Evolutionary conservation across 2,113 vertebrate genomes (phyloP).

Genomic region (Benitochromis conjunctus): DNA sequence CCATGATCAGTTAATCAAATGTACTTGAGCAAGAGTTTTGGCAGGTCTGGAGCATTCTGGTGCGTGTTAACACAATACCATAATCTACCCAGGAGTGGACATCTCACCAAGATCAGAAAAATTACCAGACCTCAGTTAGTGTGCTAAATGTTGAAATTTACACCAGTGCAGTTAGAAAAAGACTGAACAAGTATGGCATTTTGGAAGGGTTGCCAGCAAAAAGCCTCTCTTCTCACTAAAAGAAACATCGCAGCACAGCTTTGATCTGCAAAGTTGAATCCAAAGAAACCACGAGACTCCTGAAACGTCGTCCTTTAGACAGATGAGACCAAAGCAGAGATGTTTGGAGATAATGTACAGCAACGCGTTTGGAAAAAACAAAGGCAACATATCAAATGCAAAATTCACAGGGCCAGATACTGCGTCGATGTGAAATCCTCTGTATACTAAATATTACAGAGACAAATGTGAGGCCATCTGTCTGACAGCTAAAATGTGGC

Average conservation of each 20-base stretch:
- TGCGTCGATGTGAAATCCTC: background rate
- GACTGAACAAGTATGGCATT: background rate
- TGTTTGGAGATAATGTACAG: background rate
- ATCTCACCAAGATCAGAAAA: background rate
- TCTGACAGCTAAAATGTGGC: background rate
- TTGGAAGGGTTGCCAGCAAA: background rate
- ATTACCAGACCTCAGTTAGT: background rate
- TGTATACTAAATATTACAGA: background rate
- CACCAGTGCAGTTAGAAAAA: background rate
- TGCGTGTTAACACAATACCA: background rate
- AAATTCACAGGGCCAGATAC: background rate
- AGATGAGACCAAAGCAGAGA: background rate
- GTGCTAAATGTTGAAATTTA: background rate
- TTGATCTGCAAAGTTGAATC: background rate
- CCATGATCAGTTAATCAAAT: background rate
- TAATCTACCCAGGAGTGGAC: fast-evolving
- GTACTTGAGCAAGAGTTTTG: background rate
- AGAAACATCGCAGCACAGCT: background rate
- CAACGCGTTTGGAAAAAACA: background rate
- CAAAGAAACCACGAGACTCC: background rate
- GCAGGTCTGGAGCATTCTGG: background rate
- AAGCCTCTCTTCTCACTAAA: background rate
- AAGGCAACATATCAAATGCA: background rate
- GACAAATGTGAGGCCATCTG: background rate
- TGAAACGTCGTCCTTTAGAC: background rate